phyloP scores from a whole-genome alignment of 2,888 invertebrate genomes.

The Steinernema carpocapsae region DNA sequence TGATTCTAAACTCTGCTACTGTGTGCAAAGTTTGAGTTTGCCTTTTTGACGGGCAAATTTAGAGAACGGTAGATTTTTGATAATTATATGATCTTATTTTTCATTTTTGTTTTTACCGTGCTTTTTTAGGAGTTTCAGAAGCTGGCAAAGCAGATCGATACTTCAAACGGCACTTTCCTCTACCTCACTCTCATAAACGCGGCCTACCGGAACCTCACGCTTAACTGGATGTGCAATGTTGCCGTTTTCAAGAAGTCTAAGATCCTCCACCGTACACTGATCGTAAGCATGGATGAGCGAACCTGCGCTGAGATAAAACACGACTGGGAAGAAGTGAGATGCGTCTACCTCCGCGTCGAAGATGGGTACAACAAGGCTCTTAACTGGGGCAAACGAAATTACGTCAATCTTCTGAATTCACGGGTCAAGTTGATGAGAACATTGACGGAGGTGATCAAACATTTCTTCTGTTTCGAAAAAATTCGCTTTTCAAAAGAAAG shows the following conservation, averaged over 20 bases:
- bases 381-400: constrained; percentile 58
- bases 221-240: constrained; percentile 66
- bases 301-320: constrained; percentile 48
- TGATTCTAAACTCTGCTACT: background rate
- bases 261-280: constrained; percentile 50
- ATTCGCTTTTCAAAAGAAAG: too few species aligned
- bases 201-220: constrained; percentile 61
- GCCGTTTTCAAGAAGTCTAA: constrained; percentile 46
- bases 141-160: constrained; percentile 39
- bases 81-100: too few species aligned
- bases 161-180: constrained; percentile 40
- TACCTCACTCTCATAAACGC: constrained; percentile 55
- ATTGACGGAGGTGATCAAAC: constrained; percentile 45
- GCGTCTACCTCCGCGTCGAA: constrained; percentile 42
- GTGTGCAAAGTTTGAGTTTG: background rate
- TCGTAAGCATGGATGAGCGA: constrained; percentile 51
- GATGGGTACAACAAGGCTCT: constrained; percentile 47
- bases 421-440: constrained; percentile 50
- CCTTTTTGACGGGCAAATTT: too few species aligned
- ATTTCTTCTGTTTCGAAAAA: background rate
- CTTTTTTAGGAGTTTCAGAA: constrained; percentile 43
- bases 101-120: too few species aligned
- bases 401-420: constrained; percentile 57
- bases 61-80: too few species aligned
- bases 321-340: constrained; percentile 53